Base-by-base conservation (phyloP, 2,888 invertebrate genomes). In the Pterobdella sp. region DNA sequence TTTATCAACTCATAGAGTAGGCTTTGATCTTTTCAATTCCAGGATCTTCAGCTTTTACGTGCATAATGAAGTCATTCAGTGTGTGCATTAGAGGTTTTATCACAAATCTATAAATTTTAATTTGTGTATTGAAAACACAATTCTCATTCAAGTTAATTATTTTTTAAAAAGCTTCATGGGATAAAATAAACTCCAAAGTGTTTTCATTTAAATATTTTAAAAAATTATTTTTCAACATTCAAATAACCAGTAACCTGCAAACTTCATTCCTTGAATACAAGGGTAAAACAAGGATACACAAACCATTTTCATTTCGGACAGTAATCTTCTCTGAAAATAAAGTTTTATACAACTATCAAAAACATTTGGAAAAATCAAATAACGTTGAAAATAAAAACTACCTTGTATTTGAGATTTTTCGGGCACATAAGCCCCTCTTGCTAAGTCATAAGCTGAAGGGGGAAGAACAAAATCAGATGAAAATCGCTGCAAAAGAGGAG, bases 21-120 rank as follows among this genome's bases (percentile, higher is more conserved):
- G 93, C 85, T 70, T 89, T 88, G 49, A 92, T 91, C 76, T 92
- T 89, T 86, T 94, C 94, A 79, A 96, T 91, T 68, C 94, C 94
- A 76, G 89, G 90, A 85, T 96, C 96, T 84, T 96, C 95, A 73
- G 88, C 87, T 77, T 87, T 88, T 76, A 95, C 87, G 90, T 93
- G 93, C 76, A 88, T 35, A 74, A 94, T 85, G 77, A 96, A 88
- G 84, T 95, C 93, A 68, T 93, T 93, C n/a, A 96, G 93, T 31
- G 91, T 93, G 84, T 94, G 91, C 75, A 92, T 90, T 79, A 95
- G 89, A 36, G 95, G 96, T 36, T 73, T 73, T 35, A 73, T 26
- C 14, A 73, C 73, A 29, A 73, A 69, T 0, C 70, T 70, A 52
- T 70, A 3, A 32, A 31, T 10, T 4, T n/a, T 2, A 56, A 29